Percentiles rank a stretch among this genome's conserved stretches.
Conservation (phyloP, 2,797 vertebrate species). For the Sebastes alutus region DNA sequence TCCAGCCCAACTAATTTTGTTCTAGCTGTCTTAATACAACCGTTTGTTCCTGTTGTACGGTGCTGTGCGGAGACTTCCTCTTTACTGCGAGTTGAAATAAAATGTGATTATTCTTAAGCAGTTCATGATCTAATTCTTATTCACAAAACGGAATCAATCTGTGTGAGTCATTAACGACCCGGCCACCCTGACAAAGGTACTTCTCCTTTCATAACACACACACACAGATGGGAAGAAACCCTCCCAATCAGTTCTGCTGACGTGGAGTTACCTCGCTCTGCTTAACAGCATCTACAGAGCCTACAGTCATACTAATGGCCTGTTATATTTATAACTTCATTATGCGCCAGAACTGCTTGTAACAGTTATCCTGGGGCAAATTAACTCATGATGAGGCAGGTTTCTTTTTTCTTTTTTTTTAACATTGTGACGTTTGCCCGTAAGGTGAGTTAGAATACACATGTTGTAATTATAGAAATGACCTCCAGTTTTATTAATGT, state of each 20-base stretch:
- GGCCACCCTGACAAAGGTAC: neutral
- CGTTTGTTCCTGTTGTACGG: too few relatives aligned
- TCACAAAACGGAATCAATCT: neutral
- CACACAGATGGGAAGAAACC: neutral
- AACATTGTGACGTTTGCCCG: constrained; percentile 6
- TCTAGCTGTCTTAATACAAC: neutral
- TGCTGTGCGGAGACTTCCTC: neutral
- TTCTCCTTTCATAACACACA: neutral
- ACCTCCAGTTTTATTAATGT: constrained; percentile 20
- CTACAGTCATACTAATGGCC: neutral
- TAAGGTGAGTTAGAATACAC: constrained; percentile 3
- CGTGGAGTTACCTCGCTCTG: neutral
- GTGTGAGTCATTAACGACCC: neutral
- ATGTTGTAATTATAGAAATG: constrained; percentile 32
- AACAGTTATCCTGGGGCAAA: neutral
- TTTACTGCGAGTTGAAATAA: neutral
- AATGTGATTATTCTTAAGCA: neutral
- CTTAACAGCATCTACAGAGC: neutral
- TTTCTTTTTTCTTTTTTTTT: neutral
- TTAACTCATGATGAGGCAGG: neutral
- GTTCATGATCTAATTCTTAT: neutral
- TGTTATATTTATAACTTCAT: constrained; percentile 27
- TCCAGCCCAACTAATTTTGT: neutral
- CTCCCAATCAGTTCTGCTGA: constrained; percentile 22
- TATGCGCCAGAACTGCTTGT: constrained; percentile 15